Evolutionary conservation across 2,113 vertebrate species (phyloP).

Genomic region (Nesoenas mayeri): DNA sequence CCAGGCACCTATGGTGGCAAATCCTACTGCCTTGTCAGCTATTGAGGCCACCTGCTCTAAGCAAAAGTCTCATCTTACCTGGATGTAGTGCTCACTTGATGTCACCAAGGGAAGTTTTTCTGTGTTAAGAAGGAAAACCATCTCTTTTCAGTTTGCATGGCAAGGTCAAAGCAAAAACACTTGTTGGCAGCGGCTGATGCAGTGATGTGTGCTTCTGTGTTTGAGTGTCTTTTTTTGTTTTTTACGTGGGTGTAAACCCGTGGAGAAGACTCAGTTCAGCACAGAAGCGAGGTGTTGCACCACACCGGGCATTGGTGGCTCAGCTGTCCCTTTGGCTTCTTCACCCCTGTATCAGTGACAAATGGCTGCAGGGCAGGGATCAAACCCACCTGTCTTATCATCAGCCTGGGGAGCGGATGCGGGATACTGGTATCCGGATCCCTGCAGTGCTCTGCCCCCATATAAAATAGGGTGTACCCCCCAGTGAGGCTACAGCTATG

Average conservation of each 20-base stretch:
- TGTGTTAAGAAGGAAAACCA: background rate
- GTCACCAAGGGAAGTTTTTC: background rate
- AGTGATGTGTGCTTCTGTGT: too few relatives aligned
- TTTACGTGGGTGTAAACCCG: rapidly evolving
- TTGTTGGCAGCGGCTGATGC: rapidly evolving
- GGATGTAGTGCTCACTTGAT: rapidly evolving
- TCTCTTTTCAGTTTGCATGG: background rate
- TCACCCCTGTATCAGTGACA: rapidly evolving
- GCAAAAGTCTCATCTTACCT: background rate
- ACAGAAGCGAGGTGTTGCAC: background rate
- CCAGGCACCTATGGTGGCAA: background rate
- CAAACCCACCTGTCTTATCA: background rate
- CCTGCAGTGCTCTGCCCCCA: background rate
- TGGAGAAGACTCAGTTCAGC: background rate
- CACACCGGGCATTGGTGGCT: rapidly evolving
- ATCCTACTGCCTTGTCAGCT: background rate
- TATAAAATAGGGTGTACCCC: rapidly evolving
- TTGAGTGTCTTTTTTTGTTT: too few relatives aligned
- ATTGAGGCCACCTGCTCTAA: rapidly evolving
- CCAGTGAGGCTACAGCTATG: rapidly evolving
- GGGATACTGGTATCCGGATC: too few relatives aligned
- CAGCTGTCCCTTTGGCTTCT: rapidly evolving
- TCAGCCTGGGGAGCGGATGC: rapidly evolving
- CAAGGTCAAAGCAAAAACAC: rapidly evolving
- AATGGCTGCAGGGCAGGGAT: rapidly evolving